phyloP scores from a whole-genome alignment of 2,113 vertebrate genomes.

The Tyto alba region DNA sequence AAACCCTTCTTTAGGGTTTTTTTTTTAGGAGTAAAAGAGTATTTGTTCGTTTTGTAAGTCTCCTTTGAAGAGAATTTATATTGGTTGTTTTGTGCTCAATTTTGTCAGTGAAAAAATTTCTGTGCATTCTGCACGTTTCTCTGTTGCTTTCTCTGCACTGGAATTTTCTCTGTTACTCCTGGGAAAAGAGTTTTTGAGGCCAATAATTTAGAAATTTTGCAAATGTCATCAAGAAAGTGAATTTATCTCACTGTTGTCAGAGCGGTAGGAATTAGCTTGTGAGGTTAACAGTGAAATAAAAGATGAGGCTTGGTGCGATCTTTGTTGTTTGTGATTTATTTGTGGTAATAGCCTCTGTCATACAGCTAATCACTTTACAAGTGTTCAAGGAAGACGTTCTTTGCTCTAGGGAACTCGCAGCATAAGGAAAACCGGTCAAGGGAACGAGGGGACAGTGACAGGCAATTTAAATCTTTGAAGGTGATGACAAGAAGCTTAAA shows the following conservation, averaged over 20 bases:
- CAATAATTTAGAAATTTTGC: neutral
- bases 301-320: neutral
- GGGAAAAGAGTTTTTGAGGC: neutral
- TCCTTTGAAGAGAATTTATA: neutral
- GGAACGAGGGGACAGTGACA: neutral
- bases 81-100: neutral
- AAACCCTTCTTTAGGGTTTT: neutral
- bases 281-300: neutral
- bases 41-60: neutral
- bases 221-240: neutral
- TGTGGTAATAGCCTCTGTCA: conserved; percentile 3
- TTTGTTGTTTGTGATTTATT: conserved; percentile 21
- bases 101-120: neutral
- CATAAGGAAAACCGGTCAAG: neutral
- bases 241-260: neutral
- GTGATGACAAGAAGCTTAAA: conserved; percentile 31
- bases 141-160: neutral
- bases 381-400: neutral
- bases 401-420: neutral
- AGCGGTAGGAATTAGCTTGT: neutral
- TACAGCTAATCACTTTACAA: conserved; percentile 8
- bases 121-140: neutral
- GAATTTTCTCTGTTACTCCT: neutral
- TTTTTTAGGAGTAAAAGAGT: neutral
- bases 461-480: conserved; percentile 35